Percentiles rank a stretch among this genome's conserved stretches.
Evolutionary conservation across 2,888 invertebrate genomes (phyloP).

Genomic region (Mythimna impura): DNA sequence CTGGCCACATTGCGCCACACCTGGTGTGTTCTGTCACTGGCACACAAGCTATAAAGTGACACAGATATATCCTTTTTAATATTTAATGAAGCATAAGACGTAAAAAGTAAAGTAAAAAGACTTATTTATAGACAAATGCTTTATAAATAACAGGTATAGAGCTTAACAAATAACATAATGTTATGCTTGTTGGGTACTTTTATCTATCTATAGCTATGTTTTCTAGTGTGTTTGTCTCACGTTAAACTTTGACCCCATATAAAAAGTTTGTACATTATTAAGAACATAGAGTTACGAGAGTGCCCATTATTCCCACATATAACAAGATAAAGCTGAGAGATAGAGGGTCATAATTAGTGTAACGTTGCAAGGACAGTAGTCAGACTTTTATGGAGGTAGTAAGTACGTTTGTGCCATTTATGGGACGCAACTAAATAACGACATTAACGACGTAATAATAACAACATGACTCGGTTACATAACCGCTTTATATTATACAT

Average conservation of each 20-base stretch:
- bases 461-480: slow-evolving; percentile 45
- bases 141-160: slow-evolving; percentile 6
- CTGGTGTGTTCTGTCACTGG: too few species aligned
- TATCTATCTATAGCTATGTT: neutral
- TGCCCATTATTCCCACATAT: slow-evolving; percentile 58
- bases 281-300: slow-evolving; percentile 48
- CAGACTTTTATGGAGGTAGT: slow-evolving; percentile 47
- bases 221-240: slow-evolving; percentile 36
- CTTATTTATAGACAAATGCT: slow-evolving; percentile 52
- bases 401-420: slow-evolving; percentile 48
- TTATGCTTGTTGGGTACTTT: slow-evolving; percentile 7
- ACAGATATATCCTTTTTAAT: slow-evolving; percentile 57
- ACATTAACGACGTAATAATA: slow-evolving; percentile 54
- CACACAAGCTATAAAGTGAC: slow-evolving; percentile 46
- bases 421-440: slow-evolving; percentile 49
- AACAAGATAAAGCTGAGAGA: slow-evolving; percentile 62
- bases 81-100: slow-evolving; percentile 53
- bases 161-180: slow-evolving; percentile 41
- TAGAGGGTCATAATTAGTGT: slow-evolving; percentile 66
- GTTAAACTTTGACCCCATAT: slow-evolving; percentile 43
- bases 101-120: slow-evolving; percentile 29
- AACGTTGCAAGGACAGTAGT: slow-evolving; percentile 57
- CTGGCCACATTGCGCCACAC: neutral
- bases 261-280: slow-evolving; percentile 57
- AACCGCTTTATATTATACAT: neutral